Base-by-base conservation (phyloP, 37 sponge, comb jelly and placozoan genomes). In the Trichoplax adhaerens region DNA sequence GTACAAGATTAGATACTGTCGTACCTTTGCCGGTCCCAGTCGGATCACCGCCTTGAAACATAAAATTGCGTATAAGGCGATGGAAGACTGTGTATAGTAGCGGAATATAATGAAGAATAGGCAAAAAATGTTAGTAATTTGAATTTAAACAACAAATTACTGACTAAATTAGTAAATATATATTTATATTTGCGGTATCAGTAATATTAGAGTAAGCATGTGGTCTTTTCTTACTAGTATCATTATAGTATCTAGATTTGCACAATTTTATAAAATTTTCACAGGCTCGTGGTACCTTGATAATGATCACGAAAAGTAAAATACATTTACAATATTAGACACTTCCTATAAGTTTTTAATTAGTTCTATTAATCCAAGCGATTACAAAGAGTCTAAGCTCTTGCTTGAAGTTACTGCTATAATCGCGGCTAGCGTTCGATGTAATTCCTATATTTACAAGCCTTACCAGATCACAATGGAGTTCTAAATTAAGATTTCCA, bases 1-100 rank as follows among this genome's bases (percentile, higher is more conserved):
- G 4, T 4, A 51, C 66, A 68, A 29, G 3, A 62, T 4, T 3
- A 12, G 5, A 3, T 2, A 66, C 50, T 48, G 76, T 2, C 3
- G 5, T 4, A 79, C 80, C 86, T 69, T 69, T 81, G 10, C 90
- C 90, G 46, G 90, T 80, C 57, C 85, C 93, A 4, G 80, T 84
- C 0, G 93, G 93, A 66, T 91, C 93, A 53, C 93, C 93, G 5
- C 93, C 93, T 69, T 91, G 93, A 47, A 90, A 83, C 88, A 95
- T 89, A 72, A 95, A 95, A 71, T 95, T 90, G n/a, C 84, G 65
- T 10, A 95, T 95, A 29, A 84, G 83, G 48, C 97, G 86, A 67
- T 95, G 97, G 62, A 95, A 95, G 3, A 87, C 85, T 84, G 57
- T 63, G 29, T 29, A 29, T 29, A 29, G 0, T 29, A 29, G 29